These are phyloP conservation scores for Luperina testacea DNA, from an alignment of 2,888 invertebrate species.

Conservation along the genomic window DNA sequence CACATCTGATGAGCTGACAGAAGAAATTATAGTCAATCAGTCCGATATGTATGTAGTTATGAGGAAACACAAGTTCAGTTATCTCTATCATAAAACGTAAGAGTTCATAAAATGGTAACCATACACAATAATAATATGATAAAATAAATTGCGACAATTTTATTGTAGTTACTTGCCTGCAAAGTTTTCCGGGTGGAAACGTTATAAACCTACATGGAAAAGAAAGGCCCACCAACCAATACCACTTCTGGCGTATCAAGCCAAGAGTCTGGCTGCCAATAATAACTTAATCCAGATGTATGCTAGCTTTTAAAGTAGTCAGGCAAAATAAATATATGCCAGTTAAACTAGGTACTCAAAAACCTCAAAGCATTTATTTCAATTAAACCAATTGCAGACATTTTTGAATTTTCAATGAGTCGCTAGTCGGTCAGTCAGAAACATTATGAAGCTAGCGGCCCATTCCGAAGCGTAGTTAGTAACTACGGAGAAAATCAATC, in stretches of 20 bases:
- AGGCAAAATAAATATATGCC: neutral
- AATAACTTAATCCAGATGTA: neutral
- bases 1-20: neutral
- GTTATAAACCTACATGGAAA: neutral
- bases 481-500: neutral
- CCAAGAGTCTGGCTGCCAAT: neutral
- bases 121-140: conserved; percentile 2
- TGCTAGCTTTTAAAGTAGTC: neutral
- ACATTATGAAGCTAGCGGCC: neutral
- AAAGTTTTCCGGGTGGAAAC: neutral
- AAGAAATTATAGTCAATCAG: neutral
- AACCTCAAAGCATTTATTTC: neutral
- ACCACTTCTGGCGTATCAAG: neutral
- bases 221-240: too few species aligned
- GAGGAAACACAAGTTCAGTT: neutral
- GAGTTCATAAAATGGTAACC: conserved; percentile 11
- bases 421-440: neutral
- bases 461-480: neutral
- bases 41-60: neutral
- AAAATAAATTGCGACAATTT: conserved; percentile 15
- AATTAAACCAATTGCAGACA: neutral
- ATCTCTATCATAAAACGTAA: conserved; percentile 22
- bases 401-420: neutral
- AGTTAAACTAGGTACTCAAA: neutral
- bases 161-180: neutral